Percentiles rank a stretch among this genome's conserved stretches.
Conservation (phyloP, 2,797 vertebrate species). For the Myoxocephalus aenaeus region DNA sequence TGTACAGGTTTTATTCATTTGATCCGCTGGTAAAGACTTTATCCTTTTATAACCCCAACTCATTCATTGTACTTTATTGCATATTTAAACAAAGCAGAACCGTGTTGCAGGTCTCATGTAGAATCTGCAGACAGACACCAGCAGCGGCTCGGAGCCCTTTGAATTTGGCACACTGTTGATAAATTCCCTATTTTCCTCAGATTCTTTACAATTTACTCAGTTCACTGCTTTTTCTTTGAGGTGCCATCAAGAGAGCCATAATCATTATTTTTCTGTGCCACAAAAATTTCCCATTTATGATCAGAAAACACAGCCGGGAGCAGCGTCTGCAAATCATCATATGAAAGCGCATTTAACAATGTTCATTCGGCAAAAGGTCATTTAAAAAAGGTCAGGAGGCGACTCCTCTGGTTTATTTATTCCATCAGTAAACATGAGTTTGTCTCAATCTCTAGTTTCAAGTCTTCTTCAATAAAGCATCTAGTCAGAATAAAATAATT, state of each 20-base stretch:
- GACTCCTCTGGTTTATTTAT: neutral
- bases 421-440: neutral
- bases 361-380: neutral
- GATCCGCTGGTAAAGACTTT: neutral
- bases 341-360: neutral
- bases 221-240: conserved; percentile 31
- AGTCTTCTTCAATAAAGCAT: neutral
- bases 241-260: conserved; percentile 14
- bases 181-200: conserved; percentile 14
- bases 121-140: neutral
- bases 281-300: conserved; percentile 1
- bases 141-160: neutral
- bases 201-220: neutral
- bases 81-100: neutral
- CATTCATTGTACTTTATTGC: neutral
- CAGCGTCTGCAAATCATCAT: neutral
- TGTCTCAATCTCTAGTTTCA: neutral
- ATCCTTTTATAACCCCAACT: neutral
- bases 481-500: neutral
- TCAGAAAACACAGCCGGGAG: conserved; percentile 20
- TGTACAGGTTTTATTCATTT: neutral
- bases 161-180: neutral
- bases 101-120: neutral
- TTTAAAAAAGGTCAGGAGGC: neutral
- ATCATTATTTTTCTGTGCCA: conserved; percentile 5